These are phyloP conservation scores for Latrodectus geometricus DNA, from an alignment of 1,140 invertebrate species.

Conservation along the genomic window DNA sequence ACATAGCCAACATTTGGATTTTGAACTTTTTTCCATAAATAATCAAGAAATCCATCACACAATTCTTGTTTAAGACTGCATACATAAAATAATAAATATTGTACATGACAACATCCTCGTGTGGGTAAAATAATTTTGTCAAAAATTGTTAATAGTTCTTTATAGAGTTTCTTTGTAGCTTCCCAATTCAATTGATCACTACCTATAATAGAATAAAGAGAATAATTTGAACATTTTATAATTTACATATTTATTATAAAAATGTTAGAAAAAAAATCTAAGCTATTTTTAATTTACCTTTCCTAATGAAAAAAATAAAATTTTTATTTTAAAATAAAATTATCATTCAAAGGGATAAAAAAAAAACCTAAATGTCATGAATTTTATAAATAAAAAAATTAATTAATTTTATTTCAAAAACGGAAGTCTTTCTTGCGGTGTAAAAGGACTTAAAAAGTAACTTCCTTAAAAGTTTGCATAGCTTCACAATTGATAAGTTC, in stretches of 20 bases:
- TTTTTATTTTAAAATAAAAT: no score
- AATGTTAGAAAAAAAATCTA: no score
- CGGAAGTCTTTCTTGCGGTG: no score
- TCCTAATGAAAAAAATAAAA: no score
- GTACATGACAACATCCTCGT: constrained; percentile 80
- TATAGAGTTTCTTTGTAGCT: constrained; percentile 69
- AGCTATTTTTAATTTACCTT: neutral
- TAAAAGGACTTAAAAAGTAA: no score
- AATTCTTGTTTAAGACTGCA: constrained; percentile 77
- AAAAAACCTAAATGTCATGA: no score
- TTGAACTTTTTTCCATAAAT: constrained; percentile 81
- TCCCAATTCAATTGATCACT: constrained; percentile 67
- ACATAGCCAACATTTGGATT: constrained; percentile 76
- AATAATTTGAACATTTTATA: neutral
- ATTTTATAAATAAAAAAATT: no score
- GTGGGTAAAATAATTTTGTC: constrained; percentile 80
- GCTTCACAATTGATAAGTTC: no score
- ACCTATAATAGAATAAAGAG: constrained; percentile 11
- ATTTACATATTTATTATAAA: no score
- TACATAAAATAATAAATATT: constrained; percentile 84
- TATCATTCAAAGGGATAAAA: no score
- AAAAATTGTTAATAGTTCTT: constrained; percentile 75
- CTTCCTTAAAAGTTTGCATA: no score
- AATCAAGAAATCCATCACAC: constrained; percentile 77
- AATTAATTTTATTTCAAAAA: no score